Percentiles rank a stretch among this genome's conserved stretches.
Conservation (phyloP, 2,888 invertebrate species). For the Drosophila borborema region DNA sequence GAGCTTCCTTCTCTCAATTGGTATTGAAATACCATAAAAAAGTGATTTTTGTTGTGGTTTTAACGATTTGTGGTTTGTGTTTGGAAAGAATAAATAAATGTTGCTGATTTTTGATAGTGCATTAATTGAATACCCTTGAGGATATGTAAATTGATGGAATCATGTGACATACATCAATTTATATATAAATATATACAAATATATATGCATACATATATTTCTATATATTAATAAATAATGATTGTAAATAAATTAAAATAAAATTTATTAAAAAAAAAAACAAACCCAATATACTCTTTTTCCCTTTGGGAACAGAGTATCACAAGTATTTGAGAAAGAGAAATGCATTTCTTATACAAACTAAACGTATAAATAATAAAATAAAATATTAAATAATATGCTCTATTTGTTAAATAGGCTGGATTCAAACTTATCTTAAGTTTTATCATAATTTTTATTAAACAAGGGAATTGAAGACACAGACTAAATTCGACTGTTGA, state of each 20-base stretch:
- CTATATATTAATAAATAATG: too few species aligned
- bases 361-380: too few species aligned
- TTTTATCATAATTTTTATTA: too few species aligned
- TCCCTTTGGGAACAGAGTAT: too few species aligned
- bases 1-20: conserved; percentile 3
- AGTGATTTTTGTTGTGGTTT: conserved; percentile 2
- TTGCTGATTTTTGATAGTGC: neutral
- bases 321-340: too few species aligned
- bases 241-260: neutral
- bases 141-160: neutral
- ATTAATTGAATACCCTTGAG: conserved; percentile 1
- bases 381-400: too few species aligned
- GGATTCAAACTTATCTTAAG: too few species aligned
- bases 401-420: too few species aligned
- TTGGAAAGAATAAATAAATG: neutral
- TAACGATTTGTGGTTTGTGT: conserved; percentile 13
- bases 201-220: neutral
- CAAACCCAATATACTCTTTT: too few species aligned
- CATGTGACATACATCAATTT: neutral
- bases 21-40: neutral
- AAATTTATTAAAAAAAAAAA: neutral
- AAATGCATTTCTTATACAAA: too few species aligned
- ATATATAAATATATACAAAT: neutral
- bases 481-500: too few species aligned
- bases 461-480: too few species aligned